Evolutionary conservation across 2,113 vertebrate genomes (phyloP), one percentile per base, ranked within the genome.

Genomic region (Phoenicopterus ruber): DNA sequence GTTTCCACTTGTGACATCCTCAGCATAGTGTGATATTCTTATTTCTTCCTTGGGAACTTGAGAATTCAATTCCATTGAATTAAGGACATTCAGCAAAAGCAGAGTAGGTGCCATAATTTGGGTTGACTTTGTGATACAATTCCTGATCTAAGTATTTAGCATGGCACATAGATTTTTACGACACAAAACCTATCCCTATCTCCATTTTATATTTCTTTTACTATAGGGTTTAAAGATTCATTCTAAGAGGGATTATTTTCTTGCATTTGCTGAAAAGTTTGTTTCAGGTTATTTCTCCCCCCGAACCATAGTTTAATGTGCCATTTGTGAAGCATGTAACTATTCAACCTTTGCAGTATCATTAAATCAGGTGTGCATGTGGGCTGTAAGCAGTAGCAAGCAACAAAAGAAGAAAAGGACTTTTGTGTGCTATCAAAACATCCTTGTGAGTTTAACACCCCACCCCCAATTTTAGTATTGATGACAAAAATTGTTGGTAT

Each of bases 201-300:
- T 80, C 82, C 38, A 50, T 86, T 69, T 84, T 78, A 77, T 84
- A 84, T 54, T 84, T 90, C 28, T 58, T 57, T 86, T 84, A 61
- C 50, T 81, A 10, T 59, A 65, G 31, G 17, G 74, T 63, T 91
- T 93, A 77, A 92, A 55, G 40, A 54, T 92, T 82, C 71, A 49
- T 91, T 96, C 19, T 24, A 82, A 87, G 88, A 67, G 20, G 62
- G 28, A 71, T 63, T 90, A 82, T 80, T 46, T 36, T 90, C 49
- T 73, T 89, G 52, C 57, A 97, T 97, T 94, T 90, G 63, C 90
- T 66, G 55, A 82, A 70, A 91, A 70, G 62, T 73, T 92, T 94
- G 32, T 94, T 87, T 69, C 86, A 91, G 36, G 29, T 70, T 92
- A 46, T 94, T 96, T 96, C 69, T 96, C 58, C 59, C 32, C 67